phyloP scores from a whole-genome alignment of 2,797 vertebrate genomes.

The Potorous gilbertii region DNA sequence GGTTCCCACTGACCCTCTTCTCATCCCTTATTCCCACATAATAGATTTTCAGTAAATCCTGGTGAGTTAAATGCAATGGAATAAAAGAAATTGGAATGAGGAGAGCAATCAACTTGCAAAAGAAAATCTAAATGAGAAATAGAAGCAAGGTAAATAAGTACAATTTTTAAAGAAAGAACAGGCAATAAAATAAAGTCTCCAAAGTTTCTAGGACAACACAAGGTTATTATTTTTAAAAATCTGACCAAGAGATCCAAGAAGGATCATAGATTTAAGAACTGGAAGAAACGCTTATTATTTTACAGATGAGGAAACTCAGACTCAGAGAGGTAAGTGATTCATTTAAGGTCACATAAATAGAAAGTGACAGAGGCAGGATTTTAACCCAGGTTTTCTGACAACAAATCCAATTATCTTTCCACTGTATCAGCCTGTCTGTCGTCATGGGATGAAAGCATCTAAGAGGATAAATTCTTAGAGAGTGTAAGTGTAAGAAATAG shows the following conservation, averaged over 20 bases:
- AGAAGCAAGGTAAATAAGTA: no score
- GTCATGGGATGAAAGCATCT: not conserved
- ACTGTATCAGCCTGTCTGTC: not conserved
- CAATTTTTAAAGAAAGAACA: no score
- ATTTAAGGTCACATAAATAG: not conserved
- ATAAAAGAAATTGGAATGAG: no score
- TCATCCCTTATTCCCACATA: no score
- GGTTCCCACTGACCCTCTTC: no score
- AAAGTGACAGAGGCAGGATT: not conserved
- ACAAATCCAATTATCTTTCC: not conserved
- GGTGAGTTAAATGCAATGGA: no score
- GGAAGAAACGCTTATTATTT: not conserved
- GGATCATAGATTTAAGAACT: not conserved
- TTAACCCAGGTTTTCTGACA: not conserved
- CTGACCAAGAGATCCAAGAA: not conserved
- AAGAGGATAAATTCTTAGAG: not conserved
- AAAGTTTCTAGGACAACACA: not conserved
- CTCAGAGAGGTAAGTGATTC: not conserved
- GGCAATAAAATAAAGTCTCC: not conserved
- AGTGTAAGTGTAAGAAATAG: not conserved
- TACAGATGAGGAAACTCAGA: not conserved
- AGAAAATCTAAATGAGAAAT: no score
- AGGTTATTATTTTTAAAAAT: not conserved
- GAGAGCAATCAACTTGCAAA: no score
- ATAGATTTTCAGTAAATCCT: no score